phyloP scores from a whole-genome alignment of 2,888 invertebrate genomes.

The Ferrisia virgata region DNA sequence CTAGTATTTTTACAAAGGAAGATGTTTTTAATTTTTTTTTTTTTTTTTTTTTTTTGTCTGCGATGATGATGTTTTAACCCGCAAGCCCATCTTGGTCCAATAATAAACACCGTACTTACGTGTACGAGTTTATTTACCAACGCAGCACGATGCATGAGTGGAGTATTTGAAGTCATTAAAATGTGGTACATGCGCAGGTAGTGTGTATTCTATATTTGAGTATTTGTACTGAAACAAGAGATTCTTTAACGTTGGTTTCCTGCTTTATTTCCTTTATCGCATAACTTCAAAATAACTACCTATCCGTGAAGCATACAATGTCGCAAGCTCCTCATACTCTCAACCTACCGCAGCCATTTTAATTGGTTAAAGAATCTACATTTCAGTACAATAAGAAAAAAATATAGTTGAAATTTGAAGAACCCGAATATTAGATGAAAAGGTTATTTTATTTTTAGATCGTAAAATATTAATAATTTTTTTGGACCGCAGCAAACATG shows the following conservation, averaged over 20 bases:
- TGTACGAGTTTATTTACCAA: not conserved
- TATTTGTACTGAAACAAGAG: not conserved
- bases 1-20: conserved; percentile 1
- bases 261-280: not conserved
- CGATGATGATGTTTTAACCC: not conserved
- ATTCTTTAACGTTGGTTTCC: conserved; percentile 15
- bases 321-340: not conserved
- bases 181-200: not conserved
- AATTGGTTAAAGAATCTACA: not conserved
- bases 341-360: conserved; percentile 8
- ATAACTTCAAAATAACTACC: conserved; percentile 1
- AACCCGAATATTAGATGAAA: not conserved
- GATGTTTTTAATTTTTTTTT: conserved; percentile 25
- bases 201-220: not conserved
- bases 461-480: not conserved
- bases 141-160: not conserved
- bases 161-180: not conserved
- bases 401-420: not conserved
- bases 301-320: not conserved
- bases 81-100: not conserved
- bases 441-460: not conserved
- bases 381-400: not conserved
- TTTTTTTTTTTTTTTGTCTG: too few relatives aligned
- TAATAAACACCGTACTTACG: not conserved
- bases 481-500: too few relatives aligned